Conservation (phyloP, 2,797 vertebrate species). For the Ctenochaetus hawaiiensis region DNA sequence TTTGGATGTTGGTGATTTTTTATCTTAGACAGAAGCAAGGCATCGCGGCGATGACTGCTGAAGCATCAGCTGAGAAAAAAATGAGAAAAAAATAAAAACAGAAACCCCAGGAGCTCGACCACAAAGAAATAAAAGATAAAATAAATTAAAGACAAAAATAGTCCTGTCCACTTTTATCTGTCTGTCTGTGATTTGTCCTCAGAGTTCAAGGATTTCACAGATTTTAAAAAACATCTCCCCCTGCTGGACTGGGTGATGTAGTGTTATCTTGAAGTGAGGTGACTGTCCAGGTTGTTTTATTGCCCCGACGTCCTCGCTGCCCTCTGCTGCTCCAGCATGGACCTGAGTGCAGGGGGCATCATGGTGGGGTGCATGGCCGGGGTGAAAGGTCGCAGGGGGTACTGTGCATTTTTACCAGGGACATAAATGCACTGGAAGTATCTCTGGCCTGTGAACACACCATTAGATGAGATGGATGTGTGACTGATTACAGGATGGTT, state of each 20-base stretch:
- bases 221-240: slow-evolving; percentile 36
- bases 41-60: neutral
- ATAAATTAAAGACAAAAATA: slow-evolving; percentile 53
- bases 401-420: slow-evolving; percentile 89
- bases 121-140: slow-evolving; percentile 38
- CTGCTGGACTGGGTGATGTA: slow-evolving; percentile 58
- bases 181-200: slow-evolving; percentile 19
- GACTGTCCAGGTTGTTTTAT: slow-evolving; percentile 71
- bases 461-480: neutral
- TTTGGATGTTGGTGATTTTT: neutral
- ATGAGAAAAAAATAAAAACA: slow-evolving; percentile 24
- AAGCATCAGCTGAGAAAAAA: slow-evolving; percentile 20
- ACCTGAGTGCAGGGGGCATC: slow-evolving; percentile 80
- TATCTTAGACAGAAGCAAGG: neutral
- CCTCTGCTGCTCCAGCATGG: slow-evolving; percentile 85
- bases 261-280: slow-evolving; percentile 55
- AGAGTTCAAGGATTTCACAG: slow-evolving; percentile 39
- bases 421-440: slow-evolving; percentile 95
- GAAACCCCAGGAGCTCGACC: slow-evolving; percentile 69
- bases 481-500: neutral
- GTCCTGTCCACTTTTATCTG: slow-evolving; percentile 33
- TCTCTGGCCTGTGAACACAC: slow-evolving; percentile 86
- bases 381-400: slow-evolving; percentile 87
- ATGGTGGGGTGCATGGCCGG: slow-evolving; percentile 79
- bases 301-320: slow-evolving; percentile 84